A percentile compares a stretch with the other conserved stretches of the same genome.
phyloP scores from a whole-genome alignment of 2,113 vertebrate genomes.

The Melozone crissalis region DNA sequence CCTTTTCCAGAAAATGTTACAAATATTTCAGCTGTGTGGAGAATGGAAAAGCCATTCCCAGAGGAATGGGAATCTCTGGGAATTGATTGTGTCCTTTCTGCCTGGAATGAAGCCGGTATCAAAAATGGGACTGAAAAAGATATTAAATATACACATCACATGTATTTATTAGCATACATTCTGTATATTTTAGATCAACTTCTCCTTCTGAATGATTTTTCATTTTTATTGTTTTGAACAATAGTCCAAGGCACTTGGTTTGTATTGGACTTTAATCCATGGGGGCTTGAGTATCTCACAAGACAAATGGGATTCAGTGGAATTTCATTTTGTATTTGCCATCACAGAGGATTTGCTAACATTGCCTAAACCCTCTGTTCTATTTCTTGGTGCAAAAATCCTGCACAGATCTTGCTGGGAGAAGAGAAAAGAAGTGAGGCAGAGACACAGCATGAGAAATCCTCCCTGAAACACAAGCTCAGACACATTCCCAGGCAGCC shows the following conservation, averaged over 20 bases:
- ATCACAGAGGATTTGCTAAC: background rate
- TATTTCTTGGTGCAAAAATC: background rate
- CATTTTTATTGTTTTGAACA: background rate
- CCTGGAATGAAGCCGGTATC: background rate
- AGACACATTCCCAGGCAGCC: background rate
- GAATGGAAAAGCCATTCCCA: background rate
- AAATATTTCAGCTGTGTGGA: background rate
- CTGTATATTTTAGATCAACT: background rate
- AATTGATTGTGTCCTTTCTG: background rate
- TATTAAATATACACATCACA: background rate
- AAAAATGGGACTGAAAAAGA: background rate
- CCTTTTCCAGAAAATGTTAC: background rate
- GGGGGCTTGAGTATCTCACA: background rate
- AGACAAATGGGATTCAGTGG: background rate
- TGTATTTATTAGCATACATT: background rate
- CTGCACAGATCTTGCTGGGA: background rate
- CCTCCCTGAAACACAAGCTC: background rate
- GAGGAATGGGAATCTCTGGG: background rate
- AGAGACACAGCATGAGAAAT: background rate
- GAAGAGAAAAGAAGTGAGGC: background rate
- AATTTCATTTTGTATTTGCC: background rate
- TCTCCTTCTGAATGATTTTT: background rate
- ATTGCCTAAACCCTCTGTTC: background rate
- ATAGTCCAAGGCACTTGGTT: background rate
- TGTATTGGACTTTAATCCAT: background rate